Conservation (phyloP, 2,113 vertebrate genomes). For the Eidolon helvum region DNA sequence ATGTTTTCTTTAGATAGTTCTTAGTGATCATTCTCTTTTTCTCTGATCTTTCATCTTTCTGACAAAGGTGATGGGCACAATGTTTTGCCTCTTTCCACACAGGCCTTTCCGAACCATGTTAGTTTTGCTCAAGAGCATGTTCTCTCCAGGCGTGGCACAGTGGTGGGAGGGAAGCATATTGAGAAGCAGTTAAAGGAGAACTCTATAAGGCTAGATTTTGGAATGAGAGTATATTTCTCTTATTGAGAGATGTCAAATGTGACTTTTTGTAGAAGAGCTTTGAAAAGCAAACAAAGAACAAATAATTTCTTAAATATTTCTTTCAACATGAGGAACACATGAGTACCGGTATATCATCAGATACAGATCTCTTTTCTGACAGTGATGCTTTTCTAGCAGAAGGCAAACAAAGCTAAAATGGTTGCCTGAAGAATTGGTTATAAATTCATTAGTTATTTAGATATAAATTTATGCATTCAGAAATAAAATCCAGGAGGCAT, state of each 20-base stretch:
- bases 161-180: background rate
- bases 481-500: background rate
- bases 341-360: background rate
- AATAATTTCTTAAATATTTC: background rate
- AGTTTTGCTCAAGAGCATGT: background rate
- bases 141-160: background rate
- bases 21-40: background rate
- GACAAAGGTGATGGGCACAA: background rate
- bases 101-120: background rate
- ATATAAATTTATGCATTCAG: background rate
- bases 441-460: background rate
- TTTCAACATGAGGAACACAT: background rate
- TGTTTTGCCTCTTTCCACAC: background rate
- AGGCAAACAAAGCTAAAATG: background rate
- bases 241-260: background rate
- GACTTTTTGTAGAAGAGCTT: background rate
- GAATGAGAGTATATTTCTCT: background rate
- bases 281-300: background rate
- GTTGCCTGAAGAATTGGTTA: background rate
- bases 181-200: background rate
- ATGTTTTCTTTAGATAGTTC: background rate
- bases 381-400: background rate
- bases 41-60: background rate
- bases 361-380: background rate
- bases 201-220: background rate